A percentile compares a stretch with the other conserved stretches of the same genome.
These are phyloP conservation scores for Trachemys scripta DNA, from an alignment of 2,113 vertebrate species.

Conservation along the genomic window DNA sequence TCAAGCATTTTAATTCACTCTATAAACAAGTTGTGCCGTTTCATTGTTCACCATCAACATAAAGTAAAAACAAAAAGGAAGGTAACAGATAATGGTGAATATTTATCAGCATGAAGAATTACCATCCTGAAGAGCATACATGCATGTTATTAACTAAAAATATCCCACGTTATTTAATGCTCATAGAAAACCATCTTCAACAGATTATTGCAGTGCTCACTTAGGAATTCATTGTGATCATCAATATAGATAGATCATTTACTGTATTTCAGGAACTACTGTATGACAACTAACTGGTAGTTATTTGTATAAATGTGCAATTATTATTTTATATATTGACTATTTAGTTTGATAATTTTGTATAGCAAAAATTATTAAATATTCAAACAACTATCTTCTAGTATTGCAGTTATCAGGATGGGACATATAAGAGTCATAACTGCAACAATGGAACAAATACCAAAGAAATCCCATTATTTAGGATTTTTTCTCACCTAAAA, in stretches of 20 bases:
- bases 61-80: neutral
- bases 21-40: neutral
- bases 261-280: neutral
- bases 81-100: neutral
- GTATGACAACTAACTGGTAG: neutral
- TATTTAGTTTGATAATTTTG: neutral
- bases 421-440: neutral
- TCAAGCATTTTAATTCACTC: neutral
- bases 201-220: neutral
- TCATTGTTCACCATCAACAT: neutral
- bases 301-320: neutral
- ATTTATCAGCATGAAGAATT: neutral
- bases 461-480: neutral
- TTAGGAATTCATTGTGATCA: neutral
- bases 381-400: neutral
- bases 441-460: neutral
- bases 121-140: neutral
- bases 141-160: neutral
- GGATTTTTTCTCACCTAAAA: neutral
- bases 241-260: neutral
- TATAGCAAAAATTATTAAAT: neutral
- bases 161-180: neutral
- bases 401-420: neutral
- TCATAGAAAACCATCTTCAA: neutral
- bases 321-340: neutral